phyloP scores from a whole-genome alignment of 2,888 invertebrate species.

The Dryomyza anilis region DNA sequence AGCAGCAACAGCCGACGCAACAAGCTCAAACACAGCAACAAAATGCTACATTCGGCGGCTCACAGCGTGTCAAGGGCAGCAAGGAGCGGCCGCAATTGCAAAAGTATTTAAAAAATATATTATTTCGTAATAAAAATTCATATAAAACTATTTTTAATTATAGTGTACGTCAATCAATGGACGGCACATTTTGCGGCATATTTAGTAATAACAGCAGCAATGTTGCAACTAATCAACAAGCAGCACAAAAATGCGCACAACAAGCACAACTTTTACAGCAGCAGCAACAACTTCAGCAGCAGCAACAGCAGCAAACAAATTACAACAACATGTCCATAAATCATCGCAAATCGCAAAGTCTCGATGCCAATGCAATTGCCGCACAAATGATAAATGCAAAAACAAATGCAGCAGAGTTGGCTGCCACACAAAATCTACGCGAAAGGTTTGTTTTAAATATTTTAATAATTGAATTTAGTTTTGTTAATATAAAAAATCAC shows the following conservation, averaged over 20 bases:
- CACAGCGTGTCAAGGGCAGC: slow-evolving; percentile 70
- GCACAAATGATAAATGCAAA: slow-evolving; percentile 35
- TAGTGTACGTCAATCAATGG: slow-evolving; percentile 50
- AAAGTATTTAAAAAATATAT: slow-evolving; percentile 42
- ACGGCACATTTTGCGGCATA: slow-evolving; percentile 48
- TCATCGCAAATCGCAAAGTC: slow-evolving; percentile 82
- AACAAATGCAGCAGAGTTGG: slow-evolving; percentile 29
- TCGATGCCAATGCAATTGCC: slow-evolving; percentile 70
- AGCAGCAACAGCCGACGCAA: slow-evolving; percentile 16
- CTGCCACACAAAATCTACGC: slow-evolving; percentile 61
- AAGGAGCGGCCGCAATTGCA: slow-evolving; percentile 64
- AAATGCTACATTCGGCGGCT: slow-evolving; percentile 43
- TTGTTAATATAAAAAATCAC: not conserved
- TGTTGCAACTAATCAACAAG: slow-evolving; percentile 36
- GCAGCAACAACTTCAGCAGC: slow-evolving; percentile 33
- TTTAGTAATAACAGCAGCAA: slow-evolving; percentile 38
- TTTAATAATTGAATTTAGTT: not conserved
- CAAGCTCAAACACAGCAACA: slow-evolving; percentile 27
- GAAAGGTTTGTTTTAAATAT: slow-evolving; percentile 51
- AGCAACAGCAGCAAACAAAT: slow-evolving; percentile 33
- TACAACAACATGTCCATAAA: slow-evolving; percentile 50
- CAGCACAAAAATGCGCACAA: slow-evolving; percentile 35
- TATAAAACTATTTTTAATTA: not conserved
- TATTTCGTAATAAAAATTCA: not conserved
- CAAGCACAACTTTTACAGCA: no score